phyloP scores from a whole-genome alignment of 1,140 invertebrate genomes.

The Conopomorpha cramerella region DNA sequence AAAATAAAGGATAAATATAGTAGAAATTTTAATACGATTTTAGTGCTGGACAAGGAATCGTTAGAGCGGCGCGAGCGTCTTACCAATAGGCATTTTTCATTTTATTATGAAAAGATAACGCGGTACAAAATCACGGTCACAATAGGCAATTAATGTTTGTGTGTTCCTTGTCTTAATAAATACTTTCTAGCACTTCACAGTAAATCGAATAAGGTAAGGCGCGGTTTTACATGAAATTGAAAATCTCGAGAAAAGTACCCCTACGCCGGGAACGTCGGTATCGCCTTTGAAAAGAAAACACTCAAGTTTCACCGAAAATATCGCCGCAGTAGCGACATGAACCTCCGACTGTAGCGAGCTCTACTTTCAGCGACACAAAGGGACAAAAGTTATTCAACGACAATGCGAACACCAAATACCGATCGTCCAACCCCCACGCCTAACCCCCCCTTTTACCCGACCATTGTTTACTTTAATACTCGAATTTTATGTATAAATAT shows the following conservation, averaged over 20 bases:
- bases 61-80: too few species aligned
- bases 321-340: too few species aligned
- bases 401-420: conserved; percentile 63
- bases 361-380: conserved; percentile 55
- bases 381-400: conserved; percentile 63
- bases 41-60: too few species aligned
- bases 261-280: conserved; percentile 59
- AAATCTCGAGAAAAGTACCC: conserved; percentile 53
- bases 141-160: too few species aligned
- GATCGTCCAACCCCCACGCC: conserved; percentile 43
- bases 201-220: not conserved
- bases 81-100: too few species aligned
- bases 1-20: too few species aligned
- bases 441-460: conserved; percentile 27
- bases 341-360: too few species aligned
- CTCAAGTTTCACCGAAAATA: conserved; percentile 13
- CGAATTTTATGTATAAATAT: conserved; percentile 53
- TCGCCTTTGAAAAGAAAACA: conserved; percentile 62
- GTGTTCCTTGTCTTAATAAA: too few species aligned
- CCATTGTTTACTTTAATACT: conserved; percentile 58
- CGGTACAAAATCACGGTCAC: too few species aligned
- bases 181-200: not conserved
- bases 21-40: too few species aligned
- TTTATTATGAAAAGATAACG: too few species aligned
- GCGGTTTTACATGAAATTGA: conserved; percentile 16